Evolutionary conservation across 2,797 vertebrate genomes (phyloP).

Genomic region (Notolabrus celidotus): DNA sequence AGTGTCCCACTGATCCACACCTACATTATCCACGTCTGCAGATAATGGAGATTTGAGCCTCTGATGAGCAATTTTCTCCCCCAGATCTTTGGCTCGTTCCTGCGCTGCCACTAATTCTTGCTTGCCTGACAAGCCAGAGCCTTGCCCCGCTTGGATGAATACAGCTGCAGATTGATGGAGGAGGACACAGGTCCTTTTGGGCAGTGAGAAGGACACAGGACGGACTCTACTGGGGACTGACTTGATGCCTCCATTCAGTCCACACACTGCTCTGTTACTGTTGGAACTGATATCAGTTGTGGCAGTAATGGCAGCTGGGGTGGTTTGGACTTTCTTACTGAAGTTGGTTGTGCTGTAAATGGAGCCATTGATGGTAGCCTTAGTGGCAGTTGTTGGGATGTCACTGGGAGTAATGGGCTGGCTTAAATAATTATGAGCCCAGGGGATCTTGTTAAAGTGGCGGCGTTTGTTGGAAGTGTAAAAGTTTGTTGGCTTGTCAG

Average conservation of each 20-base stretch:
- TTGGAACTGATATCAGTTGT: neutral
- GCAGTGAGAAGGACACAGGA: constrained; percentile 79
- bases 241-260: neutral
- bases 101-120: constrained; percentile 23
- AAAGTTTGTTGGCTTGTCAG: constrained; percentile 1
- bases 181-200: constrained; percentile 77
- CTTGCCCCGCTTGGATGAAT: constrained; percentile 72
- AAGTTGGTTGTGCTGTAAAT: constrained; percentile 32
- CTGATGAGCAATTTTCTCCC: constrained; percentile 36
- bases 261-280: constrained; percentile 1
- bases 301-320: neutral
- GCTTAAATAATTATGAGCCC: constrained; percentile 49
- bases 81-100: constrained; percentile 51
- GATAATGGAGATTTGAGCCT: constrained; percentile 43
- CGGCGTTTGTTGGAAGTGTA: constrained; percentile 5
- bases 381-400: constrained; percentile 22
- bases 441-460: constrained; percentile 58
- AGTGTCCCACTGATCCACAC: constrained; percentile 41
- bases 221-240: constrained; percentile 57
- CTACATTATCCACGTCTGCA: constrained; percentile 19
- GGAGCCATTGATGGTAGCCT: constrained; percentile 15
- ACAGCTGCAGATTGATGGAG: constrained; percentile 78
- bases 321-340: constrained; percentile 1
- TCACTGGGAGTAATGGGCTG: constrained; percentile 38
- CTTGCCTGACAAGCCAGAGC: constrained; percentile 48